A percentile compares a stretch with the other conserved stretches of the same genome.
phyloP scores from a whole-genome alignment of 2,113 vertebrate genomes.

The Triplophysa rosa region DNA sequence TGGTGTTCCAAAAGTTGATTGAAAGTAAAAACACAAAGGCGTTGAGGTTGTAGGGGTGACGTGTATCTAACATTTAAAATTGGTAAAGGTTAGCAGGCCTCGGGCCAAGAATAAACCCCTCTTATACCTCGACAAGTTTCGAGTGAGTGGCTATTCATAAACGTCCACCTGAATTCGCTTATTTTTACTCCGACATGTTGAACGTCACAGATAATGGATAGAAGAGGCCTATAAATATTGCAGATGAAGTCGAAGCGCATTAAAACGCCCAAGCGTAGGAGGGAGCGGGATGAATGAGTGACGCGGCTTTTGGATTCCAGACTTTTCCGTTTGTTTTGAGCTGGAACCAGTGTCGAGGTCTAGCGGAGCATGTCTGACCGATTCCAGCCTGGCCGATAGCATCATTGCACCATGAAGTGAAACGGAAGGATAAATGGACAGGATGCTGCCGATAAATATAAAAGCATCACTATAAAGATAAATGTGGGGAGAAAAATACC shows the following conservation, averaged over 20 bases:
- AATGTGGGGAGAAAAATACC: no score
- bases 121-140: background rate
- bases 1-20: no score
- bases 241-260: constrained; percentile 21
- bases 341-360: constrained; percentile 16
- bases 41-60: no score
- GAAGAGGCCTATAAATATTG: constrained; percentile 31
- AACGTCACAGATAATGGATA: constrained; percentile 16
- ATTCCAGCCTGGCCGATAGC: constrained; percentile 27
- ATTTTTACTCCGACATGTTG: constrained; percentile 2
- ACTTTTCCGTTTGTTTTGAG: constrained; percentile 3
- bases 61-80: background rate
- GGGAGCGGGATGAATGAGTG: constrained; percentile 12
- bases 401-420: constrained; percentile 20
- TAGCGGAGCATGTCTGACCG: constrained; percentile 24
- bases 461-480: no score
- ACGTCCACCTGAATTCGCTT: constrained; percentile 20
- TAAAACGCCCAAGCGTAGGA: background rate
- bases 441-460: background rate
- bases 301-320: constrained; percentile 15
- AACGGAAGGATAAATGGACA: constrained; percentile 12
- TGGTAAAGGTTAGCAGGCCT: background rate
- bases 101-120: background rate
- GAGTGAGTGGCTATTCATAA: constrained; percentile 4
- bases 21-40: no score